phyloP scores from a whole-genome alignment of 2,888 invertebrate genomes.

The Caenorhabditis sulstoni region DNA sequence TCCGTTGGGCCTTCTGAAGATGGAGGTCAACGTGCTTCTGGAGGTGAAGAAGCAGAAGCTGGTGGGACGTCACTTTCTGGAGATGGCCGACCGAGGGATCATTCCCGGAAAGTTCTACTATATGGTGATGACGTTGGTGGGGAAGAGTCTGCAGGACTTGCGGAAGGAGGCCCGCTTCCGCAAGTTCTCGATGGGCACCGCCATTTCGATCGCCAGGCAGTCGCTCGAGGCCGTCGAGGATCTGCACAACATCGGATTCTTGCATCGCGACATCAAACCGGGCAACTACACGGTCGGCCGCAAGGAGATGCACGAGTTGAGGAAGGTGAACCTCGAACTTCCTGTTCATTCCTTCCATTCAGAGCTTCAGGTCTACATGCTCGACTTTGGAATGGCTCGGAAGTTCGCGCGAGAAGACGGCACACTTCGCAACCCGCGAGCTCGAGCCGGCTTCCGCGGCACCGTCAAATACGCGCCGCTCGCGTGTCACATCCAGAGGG shows the following conservation, averaged over 20 bases:
- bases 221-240: conserved; percentile 71
- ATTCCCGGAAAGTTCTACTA: conserved; percentile 72
- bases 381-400: conserved; percentile 72
- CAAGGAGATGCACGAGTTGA: conserved; percentile 63
- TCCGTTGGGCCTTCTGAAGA: conserved; percentile 72
- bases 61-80: conserved; percentile 75
- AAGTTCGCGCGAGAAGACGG: conserved; percentile 70
- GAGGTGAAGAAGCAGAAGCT: conserved; percentile 72
- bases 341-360: too few species aligned
- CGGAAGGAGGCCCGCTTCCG: conserved; percentile 57
- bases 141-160: conserved; percentile 69
- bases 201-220: conserved; percentile 67
- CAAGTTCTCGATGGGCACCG: conserved; percentile 70
- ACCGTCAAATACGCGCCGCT: conserved; percentile 71
- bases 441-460: conserved; percentile 67
- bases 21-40: conserved; percentile 77
- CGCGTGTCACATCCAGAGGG: conserved; percentile 69
- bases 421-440: conserved; percentile 67
- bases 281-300: conserved; percentile 71
- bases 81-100: conserved; percentile 76
- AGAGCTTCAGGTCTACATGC: conserved; percentile 63
- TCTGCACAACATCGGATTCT: conserved; percentile 67
- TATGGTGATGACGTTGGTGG: conserved; percentile 77
- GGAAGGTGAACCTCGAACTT: conserved; percentile 41
- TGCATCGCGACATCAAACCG: conserved; percentile 71